phyloP scores from a whole-genome alignment of 2,113 vertebrate species.

The Petaurus breviceps region DNA sequence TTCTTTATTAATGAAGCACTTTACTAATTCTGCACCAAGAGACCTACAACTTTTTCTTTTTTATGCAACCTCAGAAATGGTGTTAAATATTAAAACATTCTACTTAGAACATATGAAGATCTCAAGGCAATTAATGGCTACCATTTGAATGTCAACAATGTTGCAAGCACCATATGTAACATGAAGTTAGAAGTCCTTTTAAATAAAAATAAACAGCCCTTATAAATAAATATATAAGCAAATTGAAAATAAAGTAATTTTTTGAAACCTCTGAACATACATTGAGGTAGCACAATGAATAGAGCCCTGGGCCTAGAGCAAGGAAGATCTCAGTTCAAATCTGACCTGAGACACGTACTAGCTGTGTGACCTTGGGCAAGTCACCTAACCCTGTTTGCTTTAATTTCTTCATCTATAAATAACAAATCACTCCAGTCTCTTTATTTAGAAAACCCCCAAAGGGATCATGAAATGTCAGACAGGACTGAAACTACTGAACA shows the following conservation, averaged over 20 bases:
- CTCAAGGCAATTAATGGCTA: conserved; percentile 35
- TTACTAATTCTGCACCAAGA: conserved; percentile 16
- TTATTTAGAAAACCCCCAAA: neutral
- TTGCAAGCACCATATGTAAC: conserved; percentile 7
- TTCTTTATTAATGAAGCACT: neutral
- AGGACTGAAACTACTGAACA: neutral
- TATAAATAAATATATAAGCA: conserved; percentile 63
- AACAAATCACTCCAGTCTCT: neutral
- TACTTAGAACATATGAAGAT: conserved; percentile 34
- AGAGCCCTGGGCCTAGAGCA: neutral
- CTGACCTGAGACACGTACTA: neutral
- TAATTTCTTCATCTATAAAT: neutral
- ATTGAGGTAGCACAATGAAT: neutral
- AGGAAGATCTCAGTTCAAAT: neutral
- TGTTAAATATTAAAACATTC: conserved; percentile 31
- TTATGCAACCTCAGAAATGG: conserved; percentile 42
- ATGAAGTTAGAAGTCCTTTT: conserved; percentile 63
- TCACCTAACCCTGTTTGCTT: neutral
- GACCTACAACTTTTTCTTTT: conserved; percentile 17
- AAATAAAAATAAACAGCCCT: neutral
- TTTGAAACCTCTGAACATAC: conserved; percentile 65
- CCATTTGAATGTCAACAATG: conserved; percentile 27
- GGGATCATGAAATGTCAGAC: neutral
- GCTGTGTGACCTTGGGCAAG: neutral
- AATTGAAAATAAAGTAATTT: conserved; percentile 51